Conservation (phyloP, 1,140 invertebrate species). For the Diabrotica virgifera region DNA sequence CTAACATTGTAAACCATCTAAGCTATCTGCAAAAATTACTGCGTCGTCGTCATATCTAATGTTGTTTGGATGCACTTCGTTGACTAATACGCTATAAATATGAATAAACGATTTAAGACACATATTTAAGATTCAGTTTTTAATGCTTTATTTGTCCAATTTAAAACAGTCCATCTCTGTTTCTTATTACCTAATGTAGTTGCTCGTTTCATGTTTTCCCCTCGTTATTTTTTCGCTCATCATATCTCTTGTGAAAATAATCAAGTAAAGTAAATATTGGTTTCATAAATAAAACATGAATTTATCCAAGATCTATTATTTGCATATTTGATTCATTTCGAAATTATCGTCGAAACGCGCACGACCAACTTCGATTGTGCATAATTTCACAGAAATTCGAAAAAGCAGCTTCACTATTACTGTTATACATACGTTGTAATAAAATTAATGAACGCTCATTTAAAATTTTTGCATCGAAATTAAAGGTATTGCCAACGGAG, state of each 20-base stretch:
- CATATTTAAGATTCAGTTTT: too few species aligned
- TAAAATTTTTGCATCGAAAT: conserved; percentile 16
- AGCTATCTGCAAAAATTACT: too few species aligned
- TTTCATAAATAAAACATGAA: conserved; percentile 40
- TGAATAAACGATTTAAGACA: too few species aligned
- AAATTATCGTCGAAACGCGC: conserved; percentile 36
- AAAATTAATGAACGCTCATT: conserved; percentile 19
- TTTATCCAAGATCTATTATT: conserved; percentile 45
- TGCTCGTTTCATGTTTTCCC: conserved; percentile 31
- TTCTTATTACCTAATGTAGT: conserved; percentile 26
- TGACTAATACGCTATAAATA: too few species aligned
- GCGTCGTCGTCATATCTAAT: too few species aligned
- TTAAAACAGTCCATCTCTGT: not conserved
- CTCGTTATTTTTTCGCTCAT: conserved; percentile 36
- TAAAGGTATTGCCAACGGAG: conserved; percentile 10
- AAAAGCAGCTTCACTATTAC: conserved; percentile 20
- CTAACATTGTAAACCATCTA: too few species aligned
- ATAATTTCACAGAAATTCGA: conserved; percentile 32
- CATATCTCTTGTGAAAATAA: conserved; percentile 37
- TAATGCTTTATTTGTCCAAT: too few species aligned
- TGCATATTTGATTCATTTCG: conserved; percentile 44
- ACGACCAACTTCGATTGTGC: conserved; percentile 28
- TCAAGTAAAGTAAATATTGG: conserved; percentile 39
- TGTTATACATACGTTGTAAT: conserved; percentile 23
- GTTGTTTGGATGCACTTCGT: too few species aligned